A percentile compares a stretch with the other conserved stretches of the same genome.
Evolutionary conservation across 2,888 invertebrate genomes (phyloP).

Genomic region (Clivina fossor): DNA sequence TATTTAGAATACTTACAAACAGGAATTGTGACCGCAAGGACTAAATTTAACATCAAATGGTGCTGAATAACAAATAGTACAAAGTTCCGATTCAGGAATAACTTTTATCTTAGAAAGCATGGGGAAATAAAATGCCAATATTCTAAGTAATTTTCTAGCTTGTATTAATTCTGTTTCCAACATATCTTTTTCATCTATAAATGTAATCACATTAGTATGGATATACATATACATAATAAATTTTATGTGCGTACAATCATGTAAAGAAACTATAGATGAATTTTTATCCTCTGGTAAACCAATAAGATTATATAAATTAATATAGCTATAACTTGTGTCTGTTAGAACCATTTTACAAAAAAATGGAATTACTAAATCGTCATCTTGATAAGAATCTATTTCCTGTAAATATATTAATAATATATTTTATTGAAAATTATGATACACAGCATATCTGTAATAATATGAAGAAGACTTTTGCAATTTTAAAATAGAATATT

Average conservation of each 20-base stretch:
- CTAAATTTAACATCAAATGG: constrained; percentile 27
- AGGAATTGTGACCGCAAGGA: constrained; percentile 28
- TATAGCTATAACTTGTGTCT: constrained; percentile 23
- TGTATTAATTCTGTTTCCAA: constrained; percentile 3
- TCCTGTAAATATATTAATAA: no score
- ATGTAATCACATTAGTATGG: no score
- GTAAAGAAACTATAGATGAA: constrained; percentile 9
- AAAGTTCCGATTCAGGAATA: constrained; percentile 25
- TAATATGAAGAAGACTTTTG: no score
- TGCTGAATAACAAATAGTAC: constrained; percentile 25
- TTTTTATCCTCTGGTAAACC: constrained; percentile 25
- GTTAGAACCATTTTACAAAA: constrained; percentile 21
- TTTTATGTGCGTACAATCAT: constrained; percentile 25
- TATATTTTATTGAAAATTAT: no score
- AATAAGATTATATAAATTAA: constrained; percentile 16
- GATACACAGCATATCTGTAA: no score
- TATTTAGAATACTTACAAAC: constrained; percentile 28
- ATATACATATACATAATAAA: no score
- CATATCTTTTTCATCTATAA: constrained; percentile 15
- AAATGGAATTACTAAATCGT: constrained; percentile 18
- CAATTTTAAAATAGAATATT: no score
- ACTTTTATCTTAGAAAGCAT: constrained; percentile 14
- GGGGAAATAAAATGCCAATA: constrained; percentile 10
- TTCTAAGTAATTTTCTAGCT: constrained; percentile 11
- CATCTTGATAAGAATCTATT: constrained; percentile 3